These are phyloP conservation scores for Tiaroga cobitis DNA, from an alignment of 2,797 vertebrate genomes.

Conservation along the genomic window DNA sequence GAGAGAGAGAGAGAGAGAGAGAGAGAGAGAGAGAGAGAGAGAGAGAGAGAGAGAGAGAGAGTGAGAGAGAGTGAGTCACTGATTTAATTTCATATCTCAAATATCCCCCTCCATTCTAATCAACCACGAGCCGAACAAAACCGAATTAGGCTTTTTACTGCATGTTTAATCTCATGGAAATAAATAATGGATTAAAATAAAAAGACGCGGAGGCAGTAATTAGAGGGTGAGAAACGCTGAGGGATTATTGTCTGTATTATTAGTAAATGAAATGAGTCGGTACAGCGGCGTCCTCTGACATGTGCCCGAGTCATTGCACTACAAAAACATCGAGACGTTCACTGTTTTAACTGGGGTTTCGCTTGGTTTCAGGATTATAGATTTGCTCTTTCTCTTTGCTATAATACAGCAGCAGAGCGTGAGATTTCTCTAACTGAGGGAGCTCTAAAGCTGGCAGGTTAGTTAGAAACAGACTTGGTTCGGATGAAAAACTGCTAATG, in stretches of 20 bases:
- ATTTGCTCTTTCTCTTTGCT: background rate
- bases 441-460: background rate
- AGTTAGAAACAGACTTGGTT: background rate
- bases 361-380: background rate
- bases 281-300: background rate
- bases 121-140: slow-evolving; percentile 2
- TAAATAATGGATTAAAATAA: slow-evolving; percentile 28
- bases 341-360: background rate
- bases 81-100: slow-evolving; percentile 20
- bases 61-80: background rate
- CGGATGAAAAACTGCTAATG: too few species aligned
- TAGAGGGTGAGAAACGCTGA: background rate
- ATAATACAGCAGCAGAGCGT: background rate
- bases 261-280: slow-evolving; percentile 1
- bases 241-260: slow-evolving; percentile 25
- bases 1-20: background rate
- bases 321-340: background rate
- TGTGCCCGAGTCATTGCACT: background rate
- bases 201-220: slow-evolving; percentile 12
- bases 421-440: background rate
- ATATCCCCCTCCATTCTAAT: slow-evolving; percentile 9
- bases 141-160: slow-evolving; percentile 13
- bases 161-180: slow-evolving; percentile 24
- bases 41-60: too few species aligned
- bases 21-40: fast-evolving